Evolutionary conservation across 1,140 invertebrate genomes (phyloP), one percentile per base, ranked within the genome.

Genomic region (Harpegnathos saltator): DNA sequence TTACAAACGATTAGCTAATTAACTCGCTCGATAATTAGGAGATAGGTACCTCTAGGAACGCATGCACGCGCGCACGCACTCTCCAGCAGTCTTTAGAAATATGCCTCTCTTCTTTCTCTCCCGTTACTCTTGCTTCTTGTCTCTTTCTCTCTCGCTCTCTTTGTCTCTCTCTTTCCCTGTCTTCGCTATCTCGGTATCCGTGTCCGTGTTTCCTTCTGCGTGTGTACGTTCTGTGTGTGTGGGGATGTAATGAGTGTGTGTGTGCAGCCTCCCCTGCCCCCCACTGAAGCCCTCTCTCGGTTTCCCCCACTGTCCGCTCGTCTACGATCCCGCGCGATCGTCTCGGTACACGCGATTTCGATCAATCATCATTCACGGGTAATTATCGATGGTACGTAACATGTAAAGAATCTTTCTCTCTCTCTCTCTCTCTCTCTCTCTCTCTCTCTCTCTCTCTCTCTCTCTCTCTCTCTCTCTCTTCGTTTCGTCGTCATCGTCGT

Each of bases 81-180:
- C 91, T 89, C 91, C 91, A 93, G 91, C 93, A 94, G 93, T 94
- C 93, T 94, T 94, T 93, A 93, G 92, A 94, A 93, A 93, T 93
- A 93, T 93, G 85, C 85, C 66, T 75, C 48, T 69, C 52, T 78
- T 48, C 24, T 29, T 54, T 52, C n/a, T n/a, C n/a, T n/a, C n/a
- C n/a, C n/a, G n/a, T n/a, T n/a, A n/a, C n/a, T n/a, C 24, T 14
- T 33, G 87, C 24, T 59, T 26, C 59, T 15, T 5, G 11, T 82
- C 26, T 68, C 81, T 56, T 17, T 84, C 52, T 68, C 33, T 68
- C 24, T 86, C 56, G 81, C 68, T 61, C 38, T 73, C 77, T 19
- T 38, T 80, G 12, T 56, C 81, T 56, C n/a, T 84, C 52, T 68
- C 33, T 68, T 19, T 86, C 56, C 81, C 68, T 61, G 24, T 73